phyloP scores from a whole-genome alignment of 2,113 vertebrate species.

The Chionomys nivalis region DNA sequence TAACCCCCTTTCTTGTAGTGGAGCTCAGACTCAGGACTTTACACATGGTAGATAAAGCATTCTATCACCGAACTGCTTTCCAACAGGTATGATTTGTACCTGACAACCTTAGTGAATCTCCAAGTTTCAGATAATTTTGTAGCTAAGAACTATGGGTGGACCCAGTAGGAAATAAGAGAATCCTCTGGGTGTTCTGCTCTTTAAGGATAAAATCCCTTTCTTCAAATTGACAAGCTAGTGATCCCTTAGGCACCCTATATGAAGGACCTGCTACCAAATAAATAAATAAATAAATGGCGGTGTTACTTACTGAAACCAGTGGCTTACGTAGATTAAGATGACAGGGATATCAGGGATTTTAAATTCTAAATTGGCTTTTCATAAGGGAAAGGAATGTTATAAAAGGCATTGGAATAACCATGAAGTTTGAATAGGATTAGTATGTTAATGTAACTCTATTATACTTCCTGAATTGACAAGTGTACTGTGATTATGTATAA shows the following conservation, averaged over 20 bases:
- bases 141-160: background rate
- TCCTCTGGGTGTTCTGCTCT: background rate
- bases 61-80: background rate
- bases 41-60: background rate
- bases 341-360: background rate
- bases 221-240: background rate
- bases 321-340: background rate
- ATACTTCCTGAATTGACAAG: background rate
- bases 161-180: background rate
- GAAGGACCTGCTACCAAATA: background rate
- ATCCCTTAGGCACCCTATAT: background rate
- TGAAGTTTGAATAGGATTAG: background rate
- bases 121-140: background rate
- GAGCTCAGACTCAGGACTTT: background rate
- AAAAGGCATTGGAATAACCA: conserved; percentile 20
- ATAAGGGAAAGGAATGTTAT: background rate
- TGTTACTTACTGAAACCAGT: background rate
- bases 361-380: background rate
- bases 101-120: background rate
- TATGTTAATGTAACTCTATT: background rate
- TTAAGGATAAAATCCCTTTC: background rate
- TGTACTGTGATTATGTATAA: background rate
- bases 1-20: background rate
- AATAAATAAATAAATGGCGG: too few species aligned
- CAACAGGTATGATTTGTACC: background rate